phyloP scores from a whole-genome alignment of 2,888 invertebrate species.

The Epirrhoe alternata region DNA sequence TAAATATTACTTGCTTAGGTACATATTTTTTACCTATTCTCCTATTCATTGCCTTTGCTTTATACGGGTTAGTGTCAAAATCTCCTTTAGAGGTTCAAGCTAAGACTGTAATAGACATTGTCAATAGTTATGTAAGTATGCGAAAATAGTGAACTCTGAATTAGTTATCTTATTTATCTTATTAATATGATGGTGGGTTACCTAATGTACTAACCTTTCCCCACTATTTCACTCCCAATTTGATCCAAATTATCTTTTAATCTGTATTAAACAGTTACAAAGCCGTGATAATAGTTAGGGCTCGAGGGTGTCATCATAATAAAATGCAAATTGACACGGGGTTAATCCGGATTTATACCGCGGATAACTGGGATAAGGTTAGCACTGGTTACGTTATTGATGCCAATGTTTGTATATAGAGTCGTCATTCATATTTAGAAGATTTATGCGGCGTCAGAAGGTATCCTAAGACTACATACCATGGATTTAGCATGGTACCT shows the following conservation, averaged over 20 bases:
- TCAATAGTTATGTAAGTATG: background rate
- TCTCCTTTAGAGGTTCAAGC: too few species aligned
- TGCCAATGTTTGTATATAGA: background rate
- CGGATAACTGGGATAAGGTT: slow-evolving; percentile 49
- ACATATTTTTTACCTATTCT: too few species aligned
- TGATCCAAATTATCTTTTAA: slow-evolving; percentile 44
- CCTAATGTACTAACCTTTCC: slow-evolving; percentile 34
- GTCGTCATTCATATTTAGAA: too few species aligned
- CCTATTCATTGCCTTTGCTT: too few species aligned
- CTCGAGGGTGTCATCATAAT: slow-evolving; percentile 75
- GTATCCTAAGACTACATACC: too few species aligned
- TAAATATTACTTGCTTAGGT: too few species aligned
- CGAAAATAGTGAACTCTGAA: background rate
- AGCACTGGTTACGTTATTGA: background rate
- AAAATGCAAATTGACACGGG: slow-evolving; percentile 82
- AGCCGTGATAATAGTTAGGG: slow-evolving; percentile 72
- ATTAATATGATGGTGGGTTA: background rate
- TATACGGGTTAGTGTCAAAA: too few species aligned
- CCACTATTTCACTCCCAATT: slow-evolving; percentile 45
- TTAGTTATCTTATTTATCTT: background rate
- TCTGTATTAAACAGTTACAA: slow-evolving; percentile 63
- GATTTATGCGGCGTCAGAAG: too few species aligned
- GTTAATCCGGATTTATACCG: slow-evolving; percentile 78
- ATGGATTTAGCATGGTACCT: too few species aligned
- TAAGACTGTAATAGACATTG: too few species aligned